A percentile compares a stretch with the other conserved stretches of the same genome.
Evolutionary conservation across 2,797 vertebrate species (phyloP).

Genomic region (Helostoma temminkii): DNA sequence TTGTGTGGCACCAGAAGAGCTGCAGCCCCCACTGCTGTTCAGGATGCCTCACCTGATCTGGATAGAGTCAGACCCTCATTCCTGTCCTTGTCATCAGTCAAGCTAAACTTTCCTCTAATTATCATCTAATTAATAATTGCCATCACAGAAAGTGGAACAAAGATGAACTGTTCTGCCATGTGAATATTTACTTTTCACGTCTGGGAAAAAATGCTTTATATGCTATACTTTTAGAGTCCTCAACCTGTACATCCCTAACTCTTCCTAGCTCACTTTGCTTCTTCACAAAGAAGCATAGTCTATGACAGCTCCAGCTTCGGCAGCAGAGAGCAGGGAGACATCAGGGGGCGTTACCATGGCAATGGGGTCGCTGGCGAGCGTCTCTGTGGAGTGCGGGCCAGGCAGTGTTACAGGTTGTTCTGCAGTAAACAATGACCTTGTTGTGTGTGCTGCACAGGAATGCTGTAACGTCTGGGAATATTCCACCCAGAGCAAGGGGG

Average conservation of each 20-base stretch:
- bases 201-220: conserved; percentile 16
- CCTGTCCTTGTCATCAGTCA: conserved; percentile 26
- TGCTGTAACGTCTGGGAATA: conserved; percentile 87
- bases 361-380: conserved; percentile 79
- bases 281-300: conserved; percentile 44
- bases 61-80: conserved; percentile 25
- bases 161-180: neutral
- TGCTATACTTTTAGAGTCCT: neutral
- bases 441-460: conserved; percentile 88
- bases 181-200: conserved; percentile 24
- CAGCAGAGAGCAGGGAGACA: conserved; percentile 68
- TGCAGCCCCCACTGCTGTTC: conserved; percentile 66
- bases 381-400: conserved; percentile 80
- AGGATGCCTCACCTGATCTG: conserved; percentile 70
- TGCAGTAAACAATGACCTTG: conserved; percentile 89
- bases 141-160: conserved; percentile 6
- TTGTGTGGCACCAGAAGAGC: conserved; percentile 77
- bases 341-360: conserved; percentile 79
- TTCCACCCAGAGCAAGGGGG: conserved; percentile 74
- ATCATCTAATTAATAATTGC: too few relatives aligned
- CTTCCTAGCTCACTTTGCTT: conserved; percentile 16
- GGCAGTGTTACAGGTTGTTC: conserved; percentile 88
- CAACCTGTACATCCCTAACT: conserved; percentile 34
- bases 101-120: conserved; percentile 8
- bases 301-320: conserved; percentile 62